These are phyloP conservation scores for Thalassophryne amazonica DNA, from an alignment of 2,797 vertebrate species.

Conservation along the genomic window DNA sequence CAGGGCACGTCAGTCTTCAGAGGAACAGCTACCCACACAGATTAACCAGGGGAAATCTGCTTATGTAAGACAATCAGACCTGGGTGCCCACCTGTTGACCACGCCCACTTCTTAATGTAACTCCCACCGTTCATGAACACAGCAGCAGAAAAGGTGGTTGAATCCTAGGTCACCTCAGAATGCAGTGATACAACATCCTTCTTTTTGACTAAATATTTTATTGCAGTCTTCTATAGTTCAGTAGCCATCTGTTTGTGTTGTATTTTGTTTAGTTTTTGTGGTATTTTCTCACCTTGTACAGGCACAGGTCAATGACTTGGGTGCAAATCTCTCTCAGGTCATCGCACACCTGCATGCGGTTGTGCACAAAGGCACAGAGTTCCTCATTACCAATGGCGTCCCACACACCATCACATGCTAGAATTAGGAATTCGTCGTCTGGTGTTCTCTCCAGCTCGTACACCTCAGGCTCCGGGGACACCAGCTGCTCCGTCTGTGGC, in stretches of 20 bases:
- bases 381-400: conserved; percentile 80
- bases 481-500: conserved; percentile 81
- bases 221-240: too few species aligned
- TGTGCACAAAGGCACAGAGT: conserved; percentile 77
- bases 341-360: conserved; percentile 75
- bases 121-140: conserved; percentile 41
- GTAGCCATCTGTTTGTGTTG: too few species aligned
- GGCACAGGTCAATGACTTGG: conserved; percentile 82
- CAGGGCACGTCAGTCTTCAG: conserved; percentile 24
- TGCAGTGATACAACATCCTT: too few species aligned
- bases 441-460: conserved; percentile 70
- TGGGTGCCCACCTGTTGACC: neutral
- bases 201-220: too few species aligned
- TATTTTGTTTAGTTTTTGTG: neutral
- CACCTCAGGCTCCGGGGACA: conserved; percentile 84
- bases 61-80: conserved; percentile 40
- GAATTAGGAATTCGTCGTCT: conserved; percentile 81
- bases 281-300: conserved; percentile 79
- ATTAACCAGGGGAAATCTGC: conserved; percentile 34
- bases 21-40: conserved; percentile 19
- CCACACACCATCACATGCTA: conserved; percentile 86
- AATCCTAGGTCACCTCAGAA: neutral
- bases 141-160: neutral
- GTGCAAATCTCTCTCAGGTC: conserved; percentile 81
- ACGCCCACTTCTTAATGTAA: neutral